Percentiles rank a stretch among this genome's conserved stretches.
Evolutionary conservation across 2,113 vertebrate genomes (phyloP).

Genomic region (Bucco capensis): DNA sequence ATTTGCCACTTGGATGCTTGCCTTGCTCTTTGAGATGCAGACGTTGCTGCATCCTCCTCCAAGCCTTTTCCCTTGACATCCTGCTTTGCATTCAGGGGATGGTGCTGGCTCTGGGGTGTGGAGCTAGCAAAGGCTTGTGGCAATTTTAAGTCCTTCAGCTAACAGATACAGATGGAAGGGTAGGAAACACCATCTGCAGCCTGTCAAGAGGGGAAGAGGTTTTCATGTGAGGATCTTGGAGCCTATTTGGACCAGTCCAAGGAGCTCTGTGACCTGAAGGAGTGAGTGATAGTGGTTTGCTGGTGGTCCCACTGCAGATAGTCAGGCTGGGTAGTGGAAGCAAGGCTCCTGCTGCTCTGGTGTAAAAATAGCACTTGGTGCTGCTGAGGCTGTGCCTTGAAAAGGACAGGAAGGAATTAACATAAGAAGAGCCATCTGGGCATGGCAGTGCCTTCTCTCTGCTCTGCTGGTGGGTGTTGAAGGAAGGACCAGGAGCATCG

Average conservation of each 20-base stretch:
- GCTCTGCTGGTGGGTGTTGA: not conserved
- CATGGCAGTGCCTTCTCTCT: not conserved
- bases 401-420: not conserved
- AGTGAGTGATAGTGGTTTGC: not conserved
- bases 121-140: not conserved
- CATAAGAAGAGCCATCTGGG: accelerated
- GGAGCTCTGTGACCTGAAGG: not conserved
- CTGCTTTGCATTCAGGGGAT: not conserved
- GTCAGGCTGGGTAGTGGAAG: not conserved
- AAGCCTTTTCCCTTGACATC: not conserved
- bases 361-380: not conserved
- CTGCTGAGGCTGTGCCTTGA: not conserved
- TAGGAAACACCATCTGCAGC: not conserved
- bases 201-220: not conserved
- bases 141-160: not conserved
- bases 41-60: not conserved
- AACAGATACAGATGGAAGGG: not conserved
- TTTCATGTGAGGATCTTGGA: not conserved
- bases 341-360: not conserved
- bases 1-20: not conserved
- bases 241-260: not conserved
- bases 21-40: constrained; percentile 3
- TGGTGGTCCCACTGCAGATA: not conserved
- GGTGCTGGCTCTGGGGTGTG: not conserved
- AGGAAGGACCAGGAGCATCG: not conserved